Evolutionary conservation across 92 coral and sea anemone genomes (phyloP).

Genomic region (Zoanthus solanderi): DNA sequence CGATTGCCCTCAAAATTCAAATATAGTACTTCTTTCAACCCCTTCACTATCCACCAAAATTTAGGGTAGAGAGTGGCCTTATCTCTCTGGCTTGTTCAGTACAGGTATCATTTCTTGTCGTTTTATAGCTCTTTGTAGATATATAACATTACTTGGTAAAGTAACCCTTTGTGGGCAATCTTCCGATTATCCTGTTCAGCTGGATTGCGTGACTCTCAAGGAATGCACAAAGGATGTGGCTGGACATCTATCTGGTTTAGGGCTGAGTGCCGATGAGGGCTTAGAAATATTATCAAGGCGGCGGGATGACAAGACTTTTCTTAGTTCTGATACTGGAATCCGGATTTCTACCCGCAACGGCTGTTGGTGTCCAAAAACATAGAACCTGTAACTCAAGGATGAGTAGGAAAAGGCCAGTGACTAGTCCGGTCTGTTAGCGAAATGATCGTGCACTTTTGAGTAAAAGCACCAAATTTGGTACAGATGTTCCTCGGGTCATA

Average conservation of each 20-base stretch:
- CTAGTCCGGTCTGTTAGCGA: too few species aligned
- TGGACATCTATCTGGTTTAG: slow-evolving; percentile 33
- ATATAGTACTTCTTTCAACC: too few species aligned
- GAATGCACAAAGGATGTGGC: slow-evolving; percentile 48
- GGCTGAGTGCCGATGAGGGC: slow-evolving; percentile 12
- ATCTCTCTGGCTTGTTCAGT: slow-evolving; percentile 6
- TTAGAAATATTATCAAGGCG: slow-evolving; percentile 43
- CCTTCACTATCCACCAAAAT: too few species aligned
- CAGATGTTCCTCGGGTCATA: too few species aligned
- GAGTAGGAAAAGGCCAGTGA: too few species aligned
- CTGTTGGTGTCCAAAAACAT: too few species aligned
- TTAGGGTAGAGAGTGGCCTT: not conserved
- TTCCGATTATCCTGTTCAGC: slow-evolving; percentile 23
- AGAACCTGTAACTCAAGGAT: too few species aligned
- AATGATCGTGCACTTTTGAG: too few species aligned
- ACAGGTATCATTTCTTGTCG: not conserved
- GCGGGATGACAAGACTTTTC: not conserved
- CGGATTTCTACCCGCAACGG: not conserved
- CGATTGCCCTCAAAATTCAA: too few species aligned
- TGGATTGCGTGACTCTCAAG: slow-evolving; percentile 20
- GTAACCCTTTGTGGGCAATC: slow-evolving; percentile 37
- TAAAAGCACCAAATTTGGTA: too few species aligned
- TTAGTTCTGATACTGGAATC: not conserved
- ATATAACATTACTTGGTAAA: slow-evolving; percentile 12
- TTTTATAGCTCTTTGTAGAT: slow-evolving; percentile 36